phyloP scores from a whole-genome alignment of 2,888 invertebrate species.

The Troides aeacus region DNA sequence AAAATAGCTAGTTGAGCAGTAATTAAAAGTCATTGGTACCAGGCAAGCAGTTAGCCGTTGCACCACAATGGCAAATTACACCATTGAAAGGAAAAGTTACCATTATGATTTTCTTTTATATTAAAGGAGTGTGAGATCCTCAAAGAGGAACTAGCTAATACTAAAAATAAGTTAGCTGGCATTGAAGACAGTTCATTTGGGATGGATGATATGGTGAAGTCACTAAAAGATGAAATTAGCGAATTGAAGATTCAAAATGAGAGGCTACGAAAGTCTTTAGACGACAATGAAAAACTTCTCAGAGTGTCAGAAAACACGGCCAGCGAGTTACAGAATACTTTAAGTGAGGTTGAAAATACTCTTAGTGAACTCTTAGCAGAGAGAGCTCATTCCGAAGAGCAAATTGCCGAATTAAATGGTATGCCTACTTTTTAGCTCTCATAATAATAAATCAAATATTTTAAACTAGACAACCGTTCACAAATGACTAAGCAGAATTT shows the following conservation, averaged over 20 bases:
- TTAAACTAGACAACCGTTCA: neutral
- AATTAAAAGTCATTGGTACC: too few relatives aligned
- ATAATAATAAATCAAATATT: neutral
- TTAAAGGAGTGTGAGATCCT: slow-evolving; percentile 83
- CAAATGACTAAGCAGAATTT: neutral
- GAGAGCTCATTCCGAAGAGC: slow-evolving; percentile 71
- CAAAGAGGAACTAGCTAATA: slow-evolving; percentile 81
- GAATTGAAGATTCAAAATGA: slow-evolving; percentile 80
- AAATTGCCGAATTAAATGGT: slow-evolving; percentile 75
- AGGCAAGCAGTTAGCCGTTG: too few relatives aligned
- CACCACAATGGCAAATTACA: too few relatives aligned
- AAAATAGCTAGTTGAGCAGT: too few relatives aligned
- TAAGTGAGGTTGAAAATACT: slow-evolving; percentile 86
- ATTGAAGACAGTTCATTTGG: slow-evolving; percentile 86
- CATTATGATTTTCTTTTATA: neutral
- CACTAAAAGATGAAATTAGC: slow-evolving; percentile 83
- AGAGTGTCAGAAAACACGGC: slow-evolving; percentile 89
- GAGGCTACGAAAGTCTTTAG: slow-evolving; percentile 83
- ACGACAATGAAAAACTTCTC: slow-evolving; percentile 79
- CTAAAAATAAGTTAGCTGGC: slow-evolving; percentile 80
- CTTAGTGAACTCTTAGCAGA: slow-evolving; percentile 79
- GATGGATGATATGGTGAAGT: slow-evolving; percentile 85
- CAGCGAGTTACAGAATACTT: slow-evolving; percentile 88
- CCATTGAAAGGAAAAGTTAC: too few relatives aligned
- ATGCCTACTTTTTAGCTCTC: slow-evolving; percentile 13